A percentile compares a stretch with the other conserved stretches of the same genome.
phyloP scores from a whole-genome alignment of 1,140 invertebrate genomes.

The Apis laboriosa region DNA sequence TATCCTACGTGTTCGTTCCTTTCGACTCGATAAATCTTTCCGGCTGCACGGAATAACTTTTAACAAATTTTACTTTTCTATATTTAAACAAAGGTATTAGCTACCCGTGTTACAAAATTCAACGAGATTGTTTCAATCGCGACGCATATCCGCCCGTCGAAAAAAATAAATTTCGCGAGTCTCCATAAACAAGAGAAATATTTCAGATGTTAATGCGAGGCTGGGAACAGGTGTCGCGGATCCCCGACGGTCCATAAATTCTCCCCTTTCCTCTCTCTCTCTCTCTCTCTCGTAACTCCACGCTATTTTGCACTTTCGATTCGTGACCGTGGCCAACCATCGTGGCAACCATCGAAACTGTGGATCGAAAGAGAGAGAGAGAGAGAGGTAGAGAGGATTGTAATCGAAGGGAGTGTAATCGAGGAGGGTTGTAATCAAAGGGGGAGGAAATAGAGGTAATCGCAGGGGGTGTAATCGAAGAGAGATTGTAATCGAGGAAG shows the following conservation, averaged over 20 bases:
- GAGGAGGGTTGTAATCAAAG: too few relatives aligned
- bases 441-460: too few relatives aligned
- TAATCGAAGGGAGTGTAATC: not conserved
- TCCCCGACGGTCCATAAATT: constrained; percentile 61
- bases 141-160: not conserved
- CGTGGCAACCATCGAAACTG: too few relatives aligned
- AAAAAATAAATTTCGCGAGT: not conserved
- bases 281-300: constrained; percentile 47
- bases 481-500: too few relatives aligned
- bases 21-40: too few relatives aligned
- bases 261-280: constrained; percentile 6
- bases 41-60: too few relatives aligned
- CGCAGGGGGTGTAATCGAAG: too few relatives aligned
- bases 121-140: not conserved
- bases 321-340: constrained; percentile 23
- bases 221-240: constrained; percentile 55
- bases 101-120: not conserved
- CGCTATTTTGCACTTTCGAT: constrained; percentile 54
- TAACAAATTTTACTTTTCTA: too few relatives aligned
- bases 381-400: not conserved
- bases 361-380: not conserved
- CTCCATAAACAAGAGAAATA: constrained; percentile 33
- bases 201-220: constrained; percentile 4
- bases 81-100: not conserved
- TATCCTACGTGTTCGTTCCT: too few relatives aligned